phyloP scores from a whole-genome alignment of 2,888 invertebrate genomes.

The Pseudococcus longispinus region DNA sequence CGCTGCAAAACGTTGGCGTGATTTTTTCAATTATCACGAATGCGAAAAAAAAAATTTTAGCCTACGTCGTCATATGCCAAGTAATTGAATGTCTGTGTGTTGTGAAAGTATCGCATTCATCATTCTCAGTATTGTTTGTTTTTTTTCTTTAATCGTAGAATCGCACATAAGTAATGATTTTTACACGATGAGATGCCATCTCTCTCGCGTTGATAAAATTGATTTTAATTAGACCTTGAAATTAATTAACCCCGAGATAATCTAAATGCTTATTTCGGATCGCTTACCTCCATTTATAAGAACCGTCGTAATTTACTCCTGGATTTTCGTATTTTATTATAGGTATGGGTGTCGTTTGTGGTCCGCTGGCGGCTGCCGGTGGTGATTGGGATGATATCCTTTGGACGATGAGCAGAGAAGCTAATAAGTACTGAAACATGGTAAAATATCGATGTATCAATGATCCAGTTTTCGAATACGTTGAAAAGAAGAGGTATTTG shows the following conservation, averaged over 20 bases:
- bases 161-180: neutral
- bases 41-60: neutral
- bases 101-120: neutral
- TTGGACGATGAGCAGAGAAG: constrained; percentile 25
- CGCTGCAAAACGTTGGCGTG: neutral
- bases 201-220: neutral
- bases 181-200: neutral
- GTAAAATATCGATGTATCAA: neutral
- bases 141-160: neutral
- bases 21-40: constrained; percentile 17
- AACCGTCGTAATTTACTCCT: constrained; percentile 71
- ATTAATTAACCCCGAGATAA: constrained; percentile 24
- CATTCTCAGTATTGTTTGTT: constrained; percentile 31
- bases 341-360: constrained; percentile 66
- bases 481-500: neutral
- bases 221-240: constrained; percentile 17
- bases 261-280: neutral
- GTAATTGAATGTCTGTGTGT: neutral
- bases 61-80: neutral
- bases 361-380: constrained; percentile 53
- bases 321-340: constrained; percentile 70
- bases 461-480: neutral
- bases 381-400: constrained; percentile 50
- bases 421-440: constrained; percentile 46
- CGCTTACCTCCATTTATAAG: constrained; percentile 68